Evolutionary conservation across 2,888 invertebrate genomes (phyloP).

Genomic region (Lumbricus terrestris): DNA sequence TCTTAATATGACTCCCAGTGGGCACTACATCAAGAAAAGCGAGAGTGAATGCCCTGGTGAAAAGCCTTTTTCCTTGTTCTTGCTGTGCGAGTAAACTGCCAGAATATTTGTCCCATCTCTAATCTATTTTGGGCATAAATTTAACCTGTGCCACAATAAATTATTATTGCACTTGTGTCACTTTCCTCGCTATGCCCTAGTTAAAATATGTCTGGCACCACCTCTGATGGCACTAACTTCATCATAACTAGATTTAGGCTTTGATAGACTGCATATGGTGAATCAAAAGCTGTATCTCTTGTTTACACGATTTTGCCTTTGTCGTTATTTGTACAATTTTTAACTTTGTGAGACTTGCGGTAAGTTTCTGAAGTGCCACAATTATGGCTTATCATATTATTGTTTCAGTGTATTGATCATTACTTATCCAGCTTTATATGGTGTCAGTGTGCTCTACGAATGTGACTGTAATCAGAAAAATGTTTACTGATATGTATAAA

Average conservation of each 20-base stretch:
- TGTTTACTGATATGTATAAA: background rate
- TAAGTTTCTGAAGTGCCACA: background rate
- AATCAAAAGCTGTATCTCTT: background rate
- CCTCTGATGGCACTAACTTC: too few species aligned
- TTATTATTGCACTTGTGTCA: too few species aligned
- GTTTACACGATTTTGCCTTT: background rate
- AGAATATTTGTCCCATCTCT: too few species aligned
- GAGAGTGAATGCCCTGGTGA: too few species aligned
- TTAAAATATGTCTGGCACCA: too few species aligned
- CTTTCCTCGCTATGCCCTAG: too few species aligned
- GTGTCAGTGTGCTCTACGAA: background rate
- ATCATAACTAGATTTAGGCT: background rate
- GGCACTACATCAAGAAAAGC: too few species aligned
- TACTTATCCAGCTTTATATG: background rate
- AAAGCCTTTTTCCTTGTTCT: too few species aligned
- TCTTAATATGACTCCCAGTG: too few species aligned
- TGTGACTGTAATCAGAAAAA: background rate
- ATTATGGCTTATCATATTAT: background rate
- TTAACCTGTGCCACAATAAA: too few species aligned
- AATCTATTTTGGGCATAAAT: too few species aligned
- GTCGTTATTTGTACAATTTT: background rate
- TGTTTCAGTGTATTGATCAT: background rate
- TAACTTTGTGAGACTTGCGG: background rate
- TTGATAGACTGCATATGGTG: background rate
- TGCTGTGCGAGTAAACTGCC: too few species aligned